These are phyloP conservation scores for Cyprinodon diabolis DNA, from an alignment of 2,797 vertebrate species.

Conservation along the genomic window DNA sequence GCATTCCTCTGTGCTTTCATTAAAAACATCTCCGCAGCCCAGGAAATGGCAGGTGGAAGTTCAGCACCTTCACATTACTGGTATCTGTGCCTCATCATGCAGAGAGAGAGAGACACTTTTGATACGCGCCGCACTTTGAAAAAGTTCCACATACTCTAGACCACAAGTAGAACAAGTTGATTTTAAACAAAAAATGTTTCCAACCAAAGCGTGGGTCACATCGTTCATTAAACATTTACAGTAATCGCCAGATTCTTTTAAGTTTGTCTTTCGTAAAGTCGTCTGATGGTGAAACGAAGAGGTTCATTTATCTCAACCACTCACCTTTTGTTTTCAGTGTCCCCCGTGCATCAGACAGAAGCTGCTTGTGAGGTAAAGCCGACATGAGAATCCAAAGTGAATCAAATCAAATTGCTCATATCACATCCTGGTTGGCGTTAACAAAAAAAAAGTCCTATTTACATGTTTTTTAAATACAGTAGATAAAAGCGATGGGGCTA, in stretches of 20 bases:
- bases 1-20: slow-evolving; percentile 23
- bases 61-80: slow-evolving; percentile 33
- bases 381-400: slow-evolving; percentile 38
- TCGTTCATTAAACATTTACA: neutral
- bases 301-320: slow-evolving; percentile 3
- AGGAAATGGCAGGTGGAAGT: slow-evolving; percentile 62
- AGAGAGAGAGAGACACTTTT: slow-evolving; percentile 2
- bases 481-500: slow-evolving; percentile 36
- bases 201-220: neutral
- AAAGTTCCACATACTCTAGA: slow-evolving; percentile 14
- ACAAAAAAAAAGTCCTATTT: slow-evolving; percentile 30
- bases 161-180: slow-evolving; percentile 19
- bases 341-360: slow-evolving; percentile 5
- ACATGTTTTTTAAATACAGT: slow-evolving; percentile 53
- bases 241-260: neutral
- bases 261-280: slow-evolving; percentile 2
- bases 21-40: slow-evolving; percentile 31
- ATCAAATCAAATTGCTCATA: slow-evolving; percentile 30
- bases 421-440: slow-evolving; percentile 3
- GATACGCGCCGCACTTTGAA: slow-evolving; percentile 41
- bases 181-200: slow-evolving; percentile 15
- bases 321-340: slow-evolving; percentile 24
- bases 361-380: slow-evolving; percentile 10
- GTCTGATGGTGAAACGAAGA: slow-evolving; percentile 7
- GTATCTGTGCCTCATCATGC: slow-evolving; percentile 53